phyloP scores from a whole-genome alignment of 2,797 vertebrate species.

The Cossypha caffra region DNA sequence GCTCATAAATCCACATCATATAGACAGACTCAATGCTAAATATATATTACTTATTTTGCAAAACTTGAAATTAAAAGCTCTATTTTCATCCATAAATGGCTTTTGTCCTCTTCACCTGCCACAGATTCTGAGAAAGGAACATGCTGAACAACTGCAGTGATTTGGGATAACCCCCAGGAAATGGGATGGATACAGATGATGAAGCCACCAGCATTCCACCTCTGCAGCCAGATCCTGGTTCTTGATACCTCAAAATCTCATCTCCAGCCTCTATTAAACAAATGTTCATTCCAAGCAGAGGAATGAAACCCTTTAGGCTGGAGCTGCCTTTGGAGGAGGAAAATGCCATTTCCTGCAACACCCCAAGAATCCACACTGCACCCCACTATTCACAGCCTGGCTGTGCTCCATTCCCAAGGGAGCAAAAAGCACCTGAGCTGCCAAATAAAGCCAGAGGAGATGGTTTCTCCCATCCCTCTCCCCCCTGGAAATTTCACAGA shows the following conservation, averaged over 20 bases:
- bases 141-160: neutral
- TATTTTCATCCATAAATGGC: neutral
- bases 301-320: neutral
- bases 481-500: neutral
- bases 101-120: neutral
- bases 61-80: neutral
- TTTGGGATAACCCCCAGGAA: neutral
- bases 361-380: neutral
- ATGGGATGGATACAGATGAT: neutral
- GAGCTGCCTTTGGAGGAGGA: neutral
- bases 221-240: neutral
- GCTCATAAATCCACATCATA: neutral
- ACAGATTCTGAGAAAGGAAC: neutral
- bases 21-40: neutral
- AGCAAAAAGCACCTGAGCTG: neutral
- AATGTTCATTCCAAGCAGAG: neutral
- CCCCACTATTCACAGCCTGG: neutral
- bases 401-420: neutral
- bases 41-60: neutral
- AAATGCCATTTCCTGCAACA: neutral
- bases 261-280: neutral
- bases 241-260: neutral
- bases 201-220: neutral
- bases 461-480: neutral
- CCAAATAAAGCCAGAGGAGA: neutral